Base-by-base conservation (phyloP, 1,140 invertebrate species). In the Vanessa atalanta region DNA sequence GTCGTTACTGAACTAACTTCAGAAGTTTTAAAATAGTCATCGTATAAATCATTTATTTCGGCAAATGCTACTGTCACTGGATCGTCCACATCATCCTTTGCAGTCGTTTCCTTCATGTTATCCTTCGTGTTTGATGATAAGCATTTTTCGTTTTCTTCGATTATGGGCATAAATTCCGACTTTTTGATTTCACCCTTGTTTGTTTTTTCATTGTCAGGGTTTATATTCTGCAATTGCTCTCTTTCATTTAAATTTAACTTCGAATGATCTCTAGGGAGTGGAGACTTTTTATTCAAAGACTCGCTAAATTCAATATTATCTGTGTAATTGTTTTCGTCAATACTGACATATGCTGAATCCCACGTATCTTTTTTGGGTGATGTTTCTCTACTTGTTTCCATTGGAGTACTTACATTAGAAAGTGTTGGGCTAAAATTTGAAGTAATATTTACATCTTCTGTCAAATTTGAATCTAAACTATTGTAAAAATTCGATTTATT, bases 281-380 rank as follows among this genome's bases (percentile, higher is more conserved):
- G 86, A 75, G 86, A 75, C 73, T 87, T 89, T 65, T 88, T 91
- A 72, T 81, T 79, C 67, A 80, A 50, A 60, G 72, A 66, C 37
- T 87, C 85, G 66, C 47, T 67, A 26, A 37, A 69, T 67, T 79
- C 75, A 60, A 26, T 47, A 50, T 65, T 60, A 61, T 68, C 67
- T 48, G 72, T 70, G 23, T 43, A 76, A 63, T 70, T 60, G 70
- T 85, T 88, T 65, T 93, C 93, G 71, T 93, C 93, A 53, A 93
- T 93, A 81, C 93, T 93, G 71, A 93, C 91, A 77, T 93, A 93
- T 12, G 93, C 93, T 23, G 93, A 93, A 82, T 93, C 93, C 89
- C 92, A 92, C 67, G 87, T 88, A 72, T 93, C 91, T 82, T 85
- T 88, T 80, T 86, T 90, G n/a, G 87, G 86, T 65, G 82, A 80